Conservation (phyloP, 2,888 invertebrate species). For the Epiblema foenella region DNA sequence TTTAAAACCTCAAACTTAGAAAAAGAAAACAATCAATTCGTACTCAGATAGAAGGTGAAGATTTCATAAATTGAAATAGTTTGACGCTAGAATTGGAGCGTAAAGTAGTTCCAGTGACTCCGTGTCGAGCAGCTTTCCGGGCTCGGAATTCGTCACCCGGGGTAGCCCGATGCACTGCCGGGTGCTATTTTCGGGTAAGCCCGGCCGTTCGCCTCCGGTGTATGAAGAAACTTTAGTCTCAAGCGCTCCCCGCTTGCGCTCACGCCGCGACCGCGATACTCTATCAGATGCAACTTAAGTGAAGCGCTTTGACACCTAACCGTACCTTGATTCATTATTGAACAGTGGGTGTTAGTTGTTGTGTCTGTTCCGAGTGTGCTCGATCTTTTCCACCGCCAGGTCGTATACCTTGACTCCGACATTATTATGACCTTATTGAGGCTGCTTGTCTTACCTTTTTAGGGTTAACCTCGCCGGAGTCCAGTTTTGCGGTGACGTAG, state of each 20-base stretch:
- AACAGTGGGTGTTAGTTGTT: constrained; percentile 61
- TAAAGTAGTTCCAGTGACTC: constrained; percentile 26
- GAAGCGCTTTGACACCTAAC: constrained; percentile 84
- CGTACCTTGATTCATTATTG: constrained; percentile 79
- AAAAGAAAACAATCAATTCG: neutral
- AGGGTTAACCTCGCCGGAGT: constrained; percentile 75
- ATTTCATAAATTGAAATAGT: constrained; percentile 12
- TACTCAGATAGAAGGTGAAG: neutral
- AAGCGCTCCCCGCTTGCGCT: constrained; percentile 69
- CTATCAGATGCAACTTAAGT: constrained; percentile 72
- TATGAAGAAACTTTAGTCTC: constrained; percentile 68
- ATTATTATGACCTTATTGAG: constrained; percentile 70
- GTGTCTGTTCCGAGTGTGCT: constrained; percentile 76
- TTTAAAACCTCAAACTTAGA: constrained; percentile 5
- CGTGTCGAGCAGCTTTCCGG: constrained; percentile 50
- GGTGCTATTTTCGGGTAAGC: constrained; percentile 80
- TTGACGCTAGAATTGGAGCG: constrained; percentile 52
- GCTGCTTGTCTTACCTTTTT: constrained; percentile 78
- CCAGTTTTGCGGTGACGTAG: constrained; percentile 74
- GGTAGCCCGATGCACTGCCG: constrained; percentile 79
- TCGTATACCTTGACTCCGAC: constrained; percentile 78
- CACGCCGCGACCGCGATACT: constrained; percentile 56
- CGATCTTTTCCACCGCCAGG: constrained; percentile 56
- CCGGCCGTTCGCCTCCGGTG: constrained; percentile 76
- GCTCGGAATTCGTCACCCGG: constrained; percentile 73